phyloP scores from a whole-genome alignment of 1,140 invertebrate genomes.

The Hesperophylax magnus region DNA sequence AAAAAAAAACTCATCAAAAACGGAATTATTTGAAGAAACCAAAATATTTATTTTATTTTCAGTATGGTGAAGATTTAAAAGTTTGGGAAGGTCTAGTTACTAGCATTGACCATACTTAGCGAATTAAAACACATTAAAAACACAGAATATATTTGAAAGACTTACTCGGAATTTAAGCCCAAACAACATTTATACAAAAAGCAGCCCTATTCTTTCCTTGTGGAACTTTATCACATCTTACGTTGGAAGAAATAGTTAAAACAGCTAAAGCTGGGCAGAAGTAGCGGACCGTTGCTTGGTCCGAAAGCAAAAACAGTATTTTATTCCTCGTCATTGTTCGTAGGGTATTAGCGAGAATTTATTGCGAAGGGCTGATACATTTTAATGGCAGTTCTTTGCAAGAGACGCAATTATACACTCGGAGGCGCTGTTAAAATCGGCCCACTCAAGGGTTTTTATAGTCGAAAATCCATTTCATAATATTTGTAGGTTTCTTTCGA shows the following conservation, averaged over 20 bases:
- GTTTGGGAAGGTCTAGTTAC: too few relatives aligned
- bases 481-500: neutral
- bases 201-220: constrained; percentile 9
- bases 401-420: constrained; percentile 28
- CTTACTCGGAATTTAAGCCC: too few relatives aligned
- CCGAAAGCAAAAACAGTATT: neutral
- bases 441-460: neutral
- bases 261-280: neutral
- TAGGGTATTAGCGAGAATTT: constrained; percentile 14
- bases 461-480: neutral
- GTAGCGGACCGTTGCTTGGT: neutral
- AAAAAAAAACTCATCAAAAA: too few relatives aligned
- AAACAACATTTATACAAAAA: too few relatives aligned
- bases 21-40: too few relatives aligned
- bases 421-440: constrained; percentile 6
- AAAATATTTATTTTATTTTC: too few relatives aligned
- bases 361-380: constrained; percentile 24
- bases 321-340: constrained; percentile 32
- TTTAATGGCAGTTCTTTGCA: constrained; percentile 25
- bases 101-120: too few relatives aligned
- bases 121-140: too few relatives aligned
- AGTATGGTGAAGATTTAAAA: too few relatives aligned
- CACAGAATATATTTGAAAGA: too few relatives aligned
- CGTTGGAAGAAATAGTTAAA: constrained; percentile 22
- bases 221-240: neutral